A percentile compares a stretch with the other conserved stretches of the same genome.
Evolutionary conservation across 2,888 invertebrate genomes (phyloP).

Genomic region (Polia nebulosa): DNA sequence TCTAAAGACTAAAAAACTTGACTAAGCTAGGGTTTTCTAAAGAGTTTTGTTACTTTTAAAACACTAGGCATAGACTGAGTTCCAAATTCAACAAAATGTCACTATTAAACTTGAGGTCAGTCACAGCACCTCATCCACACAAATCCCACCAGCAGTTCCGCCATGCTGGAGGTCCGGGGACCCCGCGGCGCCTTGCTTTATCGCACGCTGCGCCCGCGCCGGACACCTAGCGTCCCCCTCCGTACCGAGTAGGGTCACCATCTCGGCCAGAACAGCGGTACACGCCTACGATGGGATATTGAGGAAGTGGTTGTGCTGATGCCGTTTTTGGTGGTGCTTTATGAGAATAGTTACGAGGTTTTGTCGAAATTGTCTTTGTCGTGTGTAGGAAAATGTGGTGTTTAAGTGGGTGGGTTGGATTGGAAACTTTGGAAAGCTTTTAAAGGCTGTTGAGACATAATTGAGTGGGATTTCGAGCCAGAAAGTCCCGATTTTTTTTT

Average conservation of each 20-base stretch:
- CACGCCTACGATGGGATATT: constrained; percentile 63
- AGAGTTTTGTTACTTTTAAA: background rate
- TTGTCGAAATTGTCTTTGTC: constrained; percentile 25
- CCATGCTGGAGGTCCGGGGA: constrained; percentile 86
- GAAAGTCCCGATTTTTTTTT: background rate
- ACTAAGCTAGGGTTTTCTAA: no score
- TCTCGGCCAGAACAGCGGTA: constrained; percentile 55
- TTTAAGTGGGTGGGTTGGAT: background rate
- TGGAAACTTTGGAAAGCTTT: background rate
- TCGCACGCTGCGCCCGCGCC: constrained; percentile 88
- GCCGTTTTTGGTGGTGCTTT: constrained; percentile 60
- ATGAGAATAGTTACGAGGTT: constrained; percentile 45
- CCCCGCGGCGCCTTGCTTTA: constrained; percentile 90
- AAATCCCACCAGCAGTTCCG: constrained; percentile 62
- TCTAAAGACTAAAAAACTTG: no score
- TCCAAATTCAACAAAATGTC: background rate
- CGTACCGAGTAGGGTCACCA: constrained; percentile 75
- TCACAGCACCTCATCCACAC: constrained; percentile 69
- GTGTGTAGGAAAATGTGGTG: constrained; percentile 14
- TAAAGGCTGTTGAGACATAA: background rate
- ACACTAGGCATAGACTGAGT: background rate
- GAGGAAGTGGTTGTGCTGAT: constrained; percentile 55
- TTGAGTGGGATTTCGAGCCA: background rate
- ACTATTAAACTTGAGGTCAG: background rate
- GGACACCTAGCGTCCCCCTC: constrained; percentile 84